Percentiles rank a stretch among this genome's conserved stretches.
Conservation (phyloP, 2,797 vertebrate species). For the Acanthurus leucopareius region DNA sequence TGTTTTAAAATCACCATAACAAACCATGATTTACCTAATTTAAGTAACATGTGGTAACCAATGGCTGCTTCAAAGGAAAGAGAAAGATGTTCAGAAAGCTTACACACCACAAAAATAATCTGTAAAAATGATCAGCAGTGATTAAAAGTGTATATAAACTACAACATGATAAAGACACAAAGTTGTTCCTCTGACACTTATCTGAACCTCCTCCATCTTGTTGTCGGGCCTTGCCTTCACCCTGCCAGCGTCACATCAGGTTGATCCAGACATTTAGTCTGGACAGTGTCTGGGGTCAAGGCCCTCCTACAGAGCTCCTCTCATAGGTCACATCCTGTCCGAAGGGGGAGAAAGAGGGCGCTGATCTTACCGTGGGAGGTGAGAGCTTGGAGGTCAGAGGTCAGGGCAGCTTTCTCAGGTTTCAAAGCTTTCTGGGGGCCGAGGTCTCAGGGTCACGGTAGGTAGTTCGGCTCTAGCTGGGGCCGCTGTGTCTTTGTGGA, state of each 20-base stretch:
- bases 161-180: background rate
- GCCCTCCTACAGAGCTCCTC: constrained; percentile 78
- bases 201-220: constrained; percentile 57
- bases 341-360: constrained; percentile 61
- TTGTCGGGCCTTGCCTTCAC: constrained; percentile 43
- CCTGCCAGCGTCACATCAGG: constrained; percentile 40
- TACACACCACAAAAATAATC: background rate
- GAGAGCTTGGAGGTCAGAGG: constrained; percentile 78
- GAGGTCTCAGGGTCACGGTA: constrained; percentile 70
- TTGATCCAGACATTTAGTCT: constrained; percentile 82
- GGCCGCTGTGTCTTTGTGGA: constrained; percentile 72
- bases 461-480: constrained; percentile 77
- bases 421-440: constrained; percentile 82
- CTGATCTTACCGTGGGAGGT: constrained; percentile 76
- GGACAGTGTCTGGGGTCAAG: constrained; percentile 85
- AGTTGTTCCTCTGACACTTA: constrained; percentile 43
- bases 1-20: no score
- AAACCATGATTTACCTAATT: background rate
- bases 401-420: constrained; percentile 82
- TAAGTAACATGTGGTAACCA: background rate
- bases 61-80: background rate
- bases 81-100: background rate
- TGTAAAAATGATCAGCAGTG: background rate
- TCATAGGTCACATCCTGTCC: constrained; percentile 85
- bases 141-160: constrained; percentile 14